Conservation (phyloP, 2,113 vertebrate species). For the Dipodomys merriami region DNA sequence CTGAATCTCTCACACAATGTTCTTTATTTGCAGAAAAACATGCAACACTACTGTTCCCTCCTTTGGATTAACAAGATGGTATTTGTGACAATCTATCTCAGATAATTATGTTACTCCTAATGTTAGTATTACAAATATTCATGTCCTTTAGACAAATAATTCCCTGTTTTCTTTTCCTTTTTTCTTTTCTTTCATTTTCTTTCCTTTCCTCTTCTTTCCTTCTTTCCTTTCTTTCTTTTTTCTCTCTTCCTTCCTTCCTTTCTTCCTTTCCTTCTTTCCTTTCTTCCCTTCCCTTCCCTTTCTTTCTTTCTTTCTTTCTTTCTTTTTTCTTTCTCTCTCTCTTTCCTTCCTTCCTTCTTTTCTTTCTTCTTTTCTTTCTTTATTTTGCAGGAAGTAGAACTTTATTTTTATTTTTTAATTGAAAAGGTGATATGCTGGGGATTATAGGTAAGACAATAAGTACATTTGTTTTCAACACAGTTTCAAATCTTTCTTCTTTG, state of each 20-base stretch:
- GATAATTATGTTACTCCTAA: background rate
- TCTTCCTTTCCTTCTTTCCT: background rate
- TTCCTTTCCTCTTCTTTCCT: background rate
- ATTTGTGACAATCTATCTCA: background rate
- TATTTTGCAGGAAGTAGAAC: too few species aligned
- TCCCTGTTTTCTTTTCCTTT: background rate
- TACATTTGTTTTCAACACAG: too few species aligned
- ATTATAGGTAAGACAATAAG: too few species aligned
- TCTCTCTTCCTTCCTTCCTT: background rate
- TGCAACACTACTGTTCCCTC: background rate
- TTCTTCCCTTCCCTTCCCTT: background rate
- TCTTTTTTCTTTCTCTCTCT: background rate
- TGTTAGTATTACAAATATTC: conserved; percentile 6
- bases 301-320: background rate
- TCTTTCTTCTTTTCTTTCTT: too few species aligned
- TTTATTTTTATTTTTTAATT: too few species aligned
- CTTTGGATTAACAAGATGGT: background rate
- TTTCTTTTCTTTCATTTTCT: background rate
- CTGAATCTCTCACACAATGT: background rate
- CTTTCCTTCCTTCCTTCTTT: background rate
- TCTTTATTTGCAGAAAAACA: conserved; percentile 19
- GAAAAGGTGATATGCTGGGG: too few species aligned
- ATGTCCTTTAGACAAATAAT: conserved; percentile 25
- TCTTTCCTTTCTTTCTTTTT: background rate
- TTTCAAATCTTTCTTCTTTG: background rate